phyloP scores from a whole-genome alignment of 2,113 vertebrate species.

The Aythya baeri region DNA sequence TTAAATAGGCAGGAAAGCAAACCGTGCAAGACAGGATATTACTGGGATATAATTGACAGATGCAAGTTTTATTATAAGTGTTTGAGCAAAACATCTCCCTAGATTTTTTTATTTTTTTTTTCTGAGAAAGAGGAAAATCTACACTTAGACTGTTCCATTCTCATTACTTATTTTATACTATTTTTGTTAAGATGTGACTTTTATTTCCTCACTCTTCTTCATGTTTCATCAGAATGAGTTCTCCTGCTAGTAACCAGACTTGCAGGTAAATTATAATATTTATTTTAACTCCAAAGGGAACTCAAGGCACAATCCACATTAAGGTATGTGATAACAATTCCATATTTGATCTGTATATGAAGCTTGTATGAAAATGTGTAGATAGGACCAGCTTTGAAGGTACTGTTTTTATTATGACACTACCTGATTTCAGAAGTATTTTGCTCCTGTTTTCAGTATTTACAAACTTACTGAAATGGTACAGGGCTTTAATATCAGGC shows the following conservation, averaged over 20 bases:
- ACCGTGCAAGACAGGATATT: not conserved
- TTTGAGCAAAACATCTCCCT: not conserved
- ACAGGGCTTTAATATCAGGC: not conserved
- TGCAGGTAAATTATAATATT: not conserved
- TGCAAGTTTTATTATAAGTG: conserved; percentile 16
- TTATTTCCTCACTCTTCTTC: not conserved
- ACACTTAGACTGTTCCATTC: not conserved
- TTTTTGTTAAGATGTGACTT: not conserved
- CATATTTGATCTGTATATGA: not conserved
- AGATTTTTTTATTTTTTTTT: not conserved
- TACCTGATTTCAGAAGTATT: not conserved
- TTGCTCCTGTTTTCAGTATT: not conserved
- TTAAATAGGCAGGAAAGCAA: not conserved
- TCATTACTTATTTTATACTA: not conserved
- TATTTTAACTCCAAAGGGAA: not conserved
- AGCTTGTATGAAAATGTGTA: not conserved
- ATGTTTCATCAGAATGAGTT: conserved; percentile 1
- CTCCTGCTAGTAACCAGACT: not conserved
- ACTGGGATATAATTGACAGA: not conserved
- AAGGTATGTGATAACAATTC: not conserved
- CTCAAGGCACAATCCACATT: not conserved
- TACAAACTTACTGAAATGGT: not conserved
- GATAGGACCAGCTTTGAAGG: not conserved
- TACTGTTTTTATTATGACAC: not conserved
- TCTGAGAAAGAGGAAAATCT: not conserved